Evolutionary conservation across 2,888 invertebrate species (phyloP).

Genomic region (Cheilosia pagana): DNA sequence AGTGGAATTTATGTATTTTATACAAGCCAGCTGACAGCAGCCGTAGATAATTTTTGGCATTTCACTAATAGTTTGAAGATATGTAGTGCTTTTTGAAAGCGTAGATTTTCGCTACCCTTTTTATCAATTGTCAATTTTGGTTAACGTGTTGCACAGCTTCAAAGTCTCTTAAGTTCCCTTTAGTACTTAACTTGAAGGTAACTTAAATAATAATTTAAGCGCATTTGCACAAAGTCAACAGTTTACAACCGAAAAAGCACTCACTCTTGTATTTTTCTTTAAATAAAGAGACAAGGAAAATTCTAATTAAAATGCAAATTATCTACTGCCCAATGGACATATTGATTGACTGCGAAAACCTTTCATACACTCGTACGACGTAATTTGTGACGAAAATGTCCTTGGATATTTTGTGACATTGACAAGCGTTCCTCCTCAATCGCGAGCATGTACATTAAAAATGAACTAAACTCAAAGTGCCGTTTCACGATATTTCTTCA

Average conservation of each 20-base stretch:
- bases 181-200: too few relatives aligned
- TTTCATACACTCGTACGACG: neutral
- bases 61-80: too few relatives aligned
- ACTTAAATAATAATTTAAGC: too few relatives aligned
- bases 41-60: too few relatives aligned
- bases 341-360: neutral
- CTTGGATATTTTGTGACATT: conserved; percentile 7
- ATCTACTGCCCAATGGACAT: conserved; percentile 1
- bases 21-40: too few relatives aligned
- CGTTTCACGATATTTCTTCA: neutral
- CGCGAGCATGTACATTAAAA: neutral
- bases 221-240: neutral
- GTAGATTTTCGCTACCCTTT: too few relatives aligned
- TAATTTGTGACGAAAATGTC: conserved; percentile 2
- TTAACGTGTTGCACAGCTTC: too few relatives aligned
- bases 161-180: too few relatives aligned
- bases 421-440: neutral
- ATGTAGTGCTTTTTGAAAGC: too few relatives aligned
- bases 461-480: neutral
- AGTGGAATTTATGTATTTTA: too few relatives aligned
- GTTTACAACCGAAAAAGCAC: too few relatives aligned
- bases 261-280: neutral
- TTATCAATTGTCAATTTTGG: too few relatives aligned
- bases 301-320: conserved; percentile 18
- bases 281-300: neutral